Conservation (phyloP, 2,888 invertebrate species). For the Gastrophysa polygoni region DNA sequence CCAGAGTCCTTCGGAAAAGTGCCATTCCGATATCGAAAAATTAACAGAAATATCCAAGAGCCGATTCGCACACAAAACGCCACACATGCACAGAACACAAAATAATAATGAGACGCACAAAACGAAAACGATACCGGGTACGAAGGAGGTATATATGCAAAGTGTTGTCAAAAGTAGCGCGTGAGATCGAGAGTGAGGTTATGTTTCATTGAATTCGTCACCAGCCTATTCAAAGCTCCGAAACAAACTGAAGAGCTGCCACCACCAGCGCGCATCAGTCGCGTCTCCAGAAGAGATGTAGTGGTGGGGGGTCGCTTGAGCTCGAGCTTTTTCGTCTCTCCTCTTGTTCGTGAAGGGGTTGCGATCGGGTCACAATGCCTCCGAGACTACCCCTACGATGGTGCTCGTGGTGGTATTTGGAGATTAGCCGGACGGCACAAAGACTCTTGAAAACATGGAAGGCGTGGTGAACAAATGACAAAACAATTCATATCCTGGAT, state of each 20-base stretch:
- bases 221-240: constrained; percentile 34
- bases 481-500: constrained; percentile 32
- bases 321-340: background rate
- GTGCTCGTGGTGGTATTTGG: constrained; percentile 26
- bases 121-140: constrained; percentile 9
- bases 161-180: constrained; percentile 6
- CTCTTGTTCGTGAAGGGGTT: constrained; percentile 6
- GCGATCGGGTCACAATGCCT: constrained; percentile 8
- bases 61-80: constrained; percentile 26
- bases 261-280: constrained; percentile 20
- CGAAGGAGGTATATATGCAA: too few relatives aligned
- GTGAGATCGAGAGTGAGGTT: background rate
- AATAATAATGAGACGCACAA: constrained; percentile 31
- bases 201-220: constrained; percentile 14
- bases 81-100: constrained; percentile 32
- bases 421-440: constrained; percentile 25
- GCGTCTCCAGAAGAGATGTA: constrained; percentile 6
- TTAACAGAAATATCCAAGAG: constrained; percentile 23
- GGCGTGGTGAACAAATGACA: constrained; percentile 40
- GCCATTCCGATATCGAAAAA: constrained; percentile 44
- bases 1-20: constrained; percentile 49
- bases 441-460: constrained; percentile 36
- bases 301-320: constrained; percentile 3
- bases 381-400: constrained; percentile 6
- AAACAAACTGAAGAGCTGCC: constrained; percentile 45